Conservation (phyloP, 2,888 invertebrate genomes). For the Hetaerina titia region DNA sequence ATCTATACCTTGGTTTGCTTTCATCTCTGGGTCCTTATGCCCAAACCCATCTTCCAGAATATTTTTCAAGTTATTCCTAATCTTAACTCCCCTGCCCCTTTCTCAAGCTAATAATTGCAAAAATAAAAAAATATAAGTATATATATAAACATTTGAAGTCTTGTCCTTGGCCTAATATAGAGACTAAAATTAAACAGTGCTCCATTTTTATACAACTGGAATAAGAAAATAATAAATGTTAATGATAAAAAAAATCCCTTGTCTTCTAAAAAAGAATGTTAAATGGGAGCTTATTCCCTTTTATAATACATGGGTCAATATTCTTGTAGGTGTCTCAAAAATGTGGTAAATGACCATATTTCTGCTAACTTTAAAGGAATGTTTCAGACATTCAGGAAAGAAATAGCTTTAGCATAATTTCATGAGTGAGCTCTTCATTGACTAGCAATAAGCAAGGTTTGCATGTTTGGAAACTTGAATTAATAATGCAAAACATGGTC, state of each 20-base stretch:
- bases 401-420: constrained; percentile 55
- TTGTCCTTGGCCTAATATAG: constrained; percentile 63
- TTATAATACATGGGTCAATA: constrained; percentile 44
- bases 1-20: constrained; percentile 60
- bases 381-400: constrained; percentile 38
- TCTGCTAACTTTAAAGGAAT: constrained; percentile 37
- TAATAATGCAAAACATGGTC: constrained; percentile 57
- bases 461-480: constrained; percentile 24
- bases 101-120: constrained; percentile 20
- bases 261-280: constrained; percentile 59
- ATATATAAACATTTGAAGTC: constrained; percentile 45
- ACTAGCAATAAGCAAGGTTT: constrained; percentile 53
- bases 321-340: constrained; percentile 61
- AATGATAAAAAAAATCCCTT: constrained; percentile 62
- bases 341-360: constrained; percentile 65
- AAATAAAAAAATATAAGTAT: constrained; percentile 3
- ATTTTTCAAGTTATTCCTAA: constrained; percentile 39
- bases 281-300: constrained; percentile 51
- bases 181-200: constrained; percentile 31
- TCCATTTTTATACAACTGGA: constrained; percentile 62
- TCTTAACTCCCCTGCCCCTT: constrained; percentile 45
- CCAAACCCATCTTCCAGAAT: constrained; percentile 54
- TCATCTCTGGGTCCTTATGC: constrained; percentile 60
- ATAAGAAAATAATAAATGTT: constrained; percentile 44
- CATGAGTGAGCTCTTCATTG: constrained; percentile 56